phyloP scores from a whole-genome alignment of 2,113 vertebrate species.

The Delphinapterus leucas region DNA sequence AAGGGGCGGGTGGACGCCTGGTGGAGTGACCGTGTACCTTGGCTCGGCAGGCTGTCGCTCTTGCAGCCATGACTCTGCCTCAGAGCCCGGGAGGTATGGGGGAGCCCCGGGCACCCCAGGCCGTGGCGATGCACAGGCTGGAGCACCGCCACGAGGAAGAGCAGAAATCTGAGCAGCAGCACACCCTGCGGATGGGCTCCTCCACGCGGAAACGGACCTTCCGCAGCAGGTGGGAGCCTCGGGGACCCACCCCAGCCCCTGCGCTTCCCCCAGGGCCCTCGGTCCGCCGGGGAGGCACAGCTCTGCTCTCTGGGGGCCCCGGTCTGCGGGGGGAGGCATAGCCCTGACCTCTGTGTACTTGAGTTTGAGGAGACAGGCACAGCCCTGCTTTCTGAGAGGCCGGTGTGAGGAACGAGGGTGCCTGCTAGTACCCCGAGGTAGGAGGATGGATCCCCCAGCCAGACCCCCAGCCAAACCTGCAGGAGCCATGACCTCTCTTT shows the following conservation, averaged over 20 bases:
- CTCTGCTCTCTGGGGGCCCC: neutral
- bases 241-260: accelerated
- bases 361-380: neutral
- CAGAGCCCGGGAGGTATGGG: neutral
- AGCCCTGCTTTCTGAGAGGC: neutral
- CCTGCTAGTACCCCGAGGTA: neutral
- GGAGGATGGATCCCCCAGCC: neutral
- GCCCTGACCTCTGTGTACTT: no score
- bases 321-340: neutral
- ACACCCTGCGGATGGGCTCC: slow-evolving; percentile 80
- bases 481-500: neutral
- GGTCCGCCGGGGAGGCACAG: neutral
- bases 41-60: neutral
- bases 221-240: slow-evolving; percentile 79
- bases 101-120: slow-evolving; percentile 1
- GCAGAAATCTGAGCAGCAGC: slow-evolving; percentile 79
- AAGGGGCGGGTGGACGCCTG: accelerated
- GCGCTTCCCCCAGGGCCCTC: neutral
- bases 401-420: neutral
- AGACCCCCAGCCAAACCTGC: neutral
- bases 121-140: slow-evolving; percentile 74
- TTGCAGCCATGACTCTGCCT: slow-evolving; percentile 60
- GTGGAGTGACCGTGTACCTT: neutral
- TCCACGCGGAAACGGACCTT: slow-evolving; percentile 77
- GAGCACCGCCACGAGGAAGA: slow-evolving; percentile 80